Evolutionary conservation across 2,888 invertebrate species (phyloP).

Genomic region (Abrostola triplasia): DNA sequence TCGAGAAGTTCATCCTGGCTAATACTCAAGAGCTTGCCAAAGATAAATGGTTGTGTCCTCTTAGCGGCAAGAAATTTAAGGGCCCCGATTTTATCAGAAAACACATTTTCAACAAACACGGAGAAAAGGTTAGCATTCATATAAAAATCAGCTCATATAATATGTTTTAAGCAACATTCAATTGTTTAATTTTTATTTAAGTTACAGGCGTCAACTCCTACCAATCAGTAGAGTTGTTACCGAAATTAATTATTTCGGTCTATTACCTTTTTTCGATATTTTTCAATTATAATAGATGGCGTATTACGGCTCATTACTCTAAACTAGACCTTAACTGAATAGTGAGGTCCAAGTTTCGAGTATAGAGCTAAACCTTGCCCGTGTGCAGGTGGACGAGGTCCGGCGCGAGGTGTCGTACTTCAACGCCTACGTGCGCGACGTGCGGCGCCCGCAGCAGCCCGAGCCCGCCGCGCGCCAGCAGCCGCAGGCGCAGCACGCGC

Average conservation of each 20-base stretch:
- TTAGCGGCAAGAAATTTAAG: conserved; percentile 99
- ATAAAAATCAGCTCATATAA: no score
- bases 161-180: no score
- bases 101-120: conserved; percentile 99
- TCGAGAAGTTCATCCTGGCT: conserved; percentile 97
- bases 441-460: conserved; percentile 97
- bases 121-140: conserved; percentile 92
- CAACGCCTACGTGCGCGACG: conserved; percentile 98
- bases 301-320: background rate
- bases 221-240: no score
- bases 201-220: no score
- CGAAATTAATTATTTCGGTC: no score
- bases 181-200: no score
- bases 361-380: no score
- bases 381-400: conserved; percentile 94
- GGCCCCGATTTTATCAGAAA: conserved; percentile 99
- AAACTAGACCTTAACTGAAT: no score
- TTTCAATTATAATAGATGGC: no score
- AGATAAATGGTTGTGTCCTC: conserved; percentile 99
- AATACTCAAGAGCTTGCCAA: conserved; percentile 99
- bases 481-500: conserved; percentile 60
- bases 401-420: conserved; percentile 99
- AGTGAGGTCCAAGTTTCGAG: no score
- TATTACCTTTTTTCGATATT: no score
- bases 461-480: conserved; percentile 92